Base-by-base conservation (phyloP, 1,140 invertebrate genomes). In the Drusus annulatus region DNA sequence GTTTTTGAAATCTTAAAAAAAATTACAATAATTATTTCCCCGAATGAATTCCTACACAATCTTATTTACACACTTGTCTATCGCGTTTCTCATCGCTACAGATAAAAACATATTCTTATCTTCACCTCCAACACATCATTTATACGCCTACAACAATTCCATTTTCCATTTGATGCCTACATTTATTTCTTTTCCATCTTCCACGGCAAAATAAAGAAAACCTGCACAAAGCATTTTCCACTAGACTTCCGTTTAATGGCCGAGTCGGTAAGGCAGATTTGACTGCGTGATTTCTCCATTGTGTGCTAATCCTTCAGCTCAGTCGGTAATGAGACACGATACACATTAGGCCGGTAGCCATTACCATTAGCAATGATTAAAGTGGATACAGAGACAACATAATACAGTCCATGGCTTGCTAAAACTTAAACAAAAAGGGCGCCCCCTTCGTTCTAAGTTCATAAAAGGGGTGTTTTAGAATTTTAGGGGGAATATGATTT, bases 261-360 rank as follows among this genome's bases (percentile, higher is more conserved):
- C 56, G 17, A 15, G 23, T 65, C 62, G 62, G 62, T 65, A 65
- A 65, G 28, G 62, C 62, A 65, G 62, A 25, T 65, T 65, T 31
- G 25, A 65, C 23, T 13, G 62, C 15, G 62, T 65, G 62, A 65
- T 65, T 65, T 65, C 62, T 28, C 62, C n/a, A 65, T 65, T 65
- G 62, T 65, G 10, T 65, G 62, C 62, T 65, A 65, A 65, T 65
- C 25, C 62, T n/a, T 65, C 62, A 15, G 62, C 62, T 65, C 62
- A 65, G 62, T 65, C 62, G 28, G 62, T 65, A 65, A 65, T 28
- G 62, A 65, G 62, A n/a, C 2, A 8, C 62, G 62, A n/a, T 31
- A 31, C 28, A 65, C 62, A 65, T 65, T 65, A 65, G 62, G 13
- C 23, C 25, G 3, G 62, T 21, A 13, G 13, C 23, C 25, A 2